A percentile compares a stretch with the other conserved stretches of the same genome.
Evolutionary conservation across 2,113 vertebrate species (phyloP).

Genomic region (Trochalopteron elliotii): DNA sequence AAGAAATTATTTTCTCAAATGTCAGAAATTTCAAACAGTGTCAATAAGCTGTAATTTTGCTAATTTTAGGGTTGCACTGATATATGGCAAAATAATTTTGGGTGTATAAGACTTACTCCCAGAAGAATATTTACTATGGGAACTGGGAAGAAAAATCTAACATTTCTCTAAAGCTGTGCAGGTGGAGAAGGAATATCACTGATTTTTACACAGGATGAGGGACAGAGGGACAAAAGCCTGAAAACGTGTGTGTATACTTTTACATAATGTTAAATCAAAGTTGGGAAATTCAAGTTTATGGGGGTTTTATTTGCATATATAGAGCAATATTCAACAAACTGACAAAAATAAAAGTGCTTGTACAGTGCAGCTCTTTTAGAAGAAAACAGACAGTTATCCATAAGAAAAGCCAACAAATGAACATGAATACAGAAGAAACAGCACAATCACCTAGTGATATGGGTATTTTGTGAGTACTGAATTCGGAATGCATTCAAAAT

Average conservation of each 20-base stretch:
- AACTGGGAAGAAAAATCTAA: not conserved
- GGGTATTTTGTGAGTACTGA: not conserved
- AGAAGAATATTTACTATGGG: not conserved
- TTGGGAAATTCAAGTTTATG: not conserved
- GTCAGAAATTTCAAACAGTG: not conserved
- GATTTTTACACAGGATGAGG: not conserved
- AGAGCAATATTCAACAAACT: not conserved
- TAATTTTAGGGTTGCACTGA: not conserved
- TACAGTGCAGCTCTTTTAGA: not conserved
- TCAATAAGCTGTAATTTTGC: not conserved
- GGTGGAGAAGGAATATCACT: not conserved
- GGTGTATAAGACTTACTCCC: not conserved
- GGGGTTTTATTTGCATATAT: not conserved
- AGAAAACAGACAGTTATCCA: not conserved
- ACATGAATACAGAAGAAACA: not conserved
- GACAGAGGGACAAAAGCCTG: fast-evolving
- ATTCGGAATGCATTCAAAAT: not conserved
- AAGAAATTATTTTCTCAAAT: not conserved
- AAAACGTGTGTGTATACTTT: not conserved
- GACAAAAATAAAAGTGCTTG: not conserved
- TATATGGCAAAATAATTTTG: constrained; percentile 6
- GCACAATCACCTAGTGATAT: not conserved
- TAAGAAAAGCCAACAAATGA: not conserved
- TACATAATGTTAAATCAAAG: not conserved
- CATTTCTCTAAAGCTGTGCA: not conserved